These are phyloP conservation scores for Littorina saxatilis DNA, from an alignment of 1,140 invertebrate species.

Conservation along the genomic window DNA sequence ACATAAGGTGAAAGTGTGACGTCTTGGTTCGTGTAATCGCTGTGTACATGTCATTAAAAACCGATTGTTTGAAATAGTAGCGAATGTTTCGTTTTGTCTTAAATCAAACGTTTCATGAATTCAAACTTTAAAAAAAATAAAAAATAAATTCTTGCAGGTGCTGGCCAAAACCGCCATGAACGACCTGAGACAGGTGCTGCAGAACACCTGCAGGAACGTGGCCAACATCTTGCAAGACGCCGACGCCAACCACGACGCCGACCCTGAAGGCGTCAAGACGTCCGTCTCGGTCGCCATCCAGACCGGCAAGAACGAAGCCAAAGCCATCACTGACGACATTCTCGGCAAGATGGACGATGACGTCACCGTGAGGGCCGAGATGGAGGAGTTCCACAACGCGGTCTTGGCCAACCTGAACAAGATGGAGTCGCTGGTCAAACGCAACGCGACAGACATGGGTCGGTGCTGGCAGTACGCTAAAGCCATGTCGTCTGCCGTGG, in stretches of 20 bases:
- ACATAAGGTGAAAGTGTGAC: no score
- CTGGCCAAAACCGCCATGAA: background rate
- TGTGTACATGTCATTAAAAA: no score
- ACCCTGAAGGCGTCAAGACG: slow-evolving; percentile 5
- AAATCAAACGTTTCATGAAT: no score
- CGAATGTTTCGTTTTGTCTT: no score
- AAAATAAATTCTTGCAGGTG: no score
- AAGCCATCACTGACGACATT: slow-evolving; percentile 29
- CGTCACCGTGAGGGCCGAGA: slow-evolving; percentile 20
- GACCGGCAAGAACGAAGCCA: slow-evolving; percentile 49
- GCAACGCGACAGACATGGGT: slow-evolving; percentile 29
- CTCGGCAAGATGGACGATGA: slow-evolving; percentile 46
- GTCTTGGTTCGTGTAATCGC: no score
- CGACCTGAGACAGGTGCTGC: slow-evolving; percentile 37
- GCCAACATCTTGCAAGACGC: slow-evolving; percentile 51
- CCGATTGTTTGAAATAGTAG: no score
- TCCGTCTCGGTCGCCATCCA: slow-evolving; percentile 45
- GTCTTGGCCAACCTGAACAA: slow-evolving; percentile 53
- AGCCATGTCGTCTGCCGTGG: slow-evolving; percentile 60
- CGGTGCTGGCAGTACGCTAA: slow-evolving; percentile 62
- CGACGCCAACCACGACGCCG: slow-evolving; percentile 36
- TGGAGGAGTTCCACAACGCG: slow-evolving; percentile 42
- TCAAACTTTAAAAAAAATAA: no score
- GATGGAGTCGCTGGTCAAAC: slow-evolving; percentile 49
- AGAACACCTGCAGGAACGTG: slow-evolving; percentile 51